Base-by-base conservation (phyloP, 1,140 invertebrate genomes). In the Ips nitidus region DNA sequence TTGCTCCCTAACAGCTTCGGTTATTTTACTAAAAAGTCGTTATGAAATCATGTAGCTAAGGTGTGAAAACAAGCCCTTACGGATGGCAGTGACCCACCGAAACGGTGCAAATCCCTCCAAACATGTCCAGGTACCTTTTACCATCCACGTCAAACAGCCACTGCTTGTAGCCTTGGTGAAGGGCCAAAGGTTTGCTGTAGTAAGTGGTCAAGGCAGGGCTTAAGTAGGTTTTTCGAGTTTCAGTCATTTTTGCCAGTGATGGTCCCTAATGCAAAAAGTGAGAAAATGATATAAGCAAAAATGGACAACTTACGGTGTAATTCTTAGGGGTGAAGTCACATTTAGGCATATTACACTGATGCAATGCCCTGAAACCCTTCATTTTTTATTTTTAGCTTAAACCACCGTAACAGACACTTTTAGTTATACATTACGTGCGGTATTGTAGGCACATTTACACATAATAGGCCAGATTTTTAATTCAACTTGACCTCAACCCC, bases 41-140 rank as follows among this genome's bases (percentile, higher is more conserved):
- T 37, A 47, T n/a, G 37, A 52, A 43, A 56, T 43, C 2, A 8
- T 41, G 7, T 64, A 4, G 38, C 2, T 1, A 68, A 52, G 39
- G 8, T 67, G 4, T 68, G 52, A n/a, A 38, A 38, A n/a, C 3
- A 66, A 38, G n/a, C n/a, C n/a, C 91, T 90, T 87, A 97, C 94
- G 96, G 96, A 85, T 99, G 97, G 81, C 94, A 98, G 81, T 98
- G 97, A 37, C 97, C 97, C n/a, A 98, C 94, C 60, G 93, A 95
- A 40, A 98, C 91, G 0, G 97, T 99, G 2, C 97, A 95, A 73
- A 99, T 98, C 7, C 97, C 97, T 5, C 89, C 96, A 81, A 97
- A 97, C 83, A 98, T 88, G 81, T 99, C 97, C 39, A 99, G 83
- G 81, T 98, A 99, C 75, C 94, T 83, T 72, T 87, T 89, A 3